A percentile compares a stretch with the other conserved stretches of the same genome.
Conservation (phyloP, 1,140 invertebrate species). For the Popillia japonica region DNA sequence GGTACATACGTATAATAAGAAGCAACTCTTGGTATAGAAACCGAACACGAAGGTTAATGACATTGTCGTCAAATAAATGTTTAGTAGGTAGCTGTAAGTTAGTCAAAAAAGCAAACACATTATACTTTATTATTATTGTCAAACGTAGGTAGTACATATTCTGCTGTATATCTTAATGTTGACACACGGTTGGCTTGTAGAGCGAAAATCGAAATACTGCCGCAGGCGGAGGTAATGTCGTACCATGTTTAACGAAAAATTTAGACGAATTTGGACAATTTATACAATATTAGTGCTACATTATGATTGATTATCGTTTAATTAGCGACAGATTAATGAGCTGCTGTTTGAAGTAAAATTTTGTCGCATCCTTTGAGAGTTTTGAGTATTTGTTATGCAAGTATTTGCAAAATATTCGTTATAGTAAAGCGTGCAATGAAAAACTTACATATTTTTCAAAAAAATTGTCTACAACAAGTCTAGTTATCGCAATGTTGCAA, state of each 20-base stretch:
- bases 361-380: background rate
- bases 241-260: conserved; percentile 16
- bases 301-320: conserved; percentile 27
- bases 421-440: too few relatives aligned
- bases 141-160: conserved; percentile 18
- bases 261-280: conserved; percentile 34
- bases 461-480: too few relatives aligned
- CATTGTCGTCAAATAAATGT: conserved; percentile 34
- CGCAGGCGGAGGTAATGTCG: conserved; percentile 11
- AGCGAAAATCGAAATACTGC: background rate
- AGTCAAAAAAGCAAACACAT: conserved; percentile 34
- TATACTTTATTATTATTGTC: conserved; percentile 33
- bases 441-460: too few relatives aligned
- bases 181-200: background rate
- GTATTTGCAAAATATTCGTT: too few relatives aligned
- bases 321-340: conserved; percentile 18
- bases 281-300: conserved; percentile 22
- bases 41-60: conserved; percentile 20
- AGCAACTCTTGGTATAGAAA: background rate
- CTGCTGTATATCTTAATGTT: conserved; percentile 23
- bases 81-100: conserved; percentile 34
- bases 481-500: too few relatives aligned
- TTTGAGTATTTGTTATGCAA: background rate
- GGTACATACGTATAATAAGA: background rate
- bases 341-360: conserved; percentile 12